Conservation (phyloP, 2,888 invertebrate genomes). For the Cryptus viduatorius region DNA sequence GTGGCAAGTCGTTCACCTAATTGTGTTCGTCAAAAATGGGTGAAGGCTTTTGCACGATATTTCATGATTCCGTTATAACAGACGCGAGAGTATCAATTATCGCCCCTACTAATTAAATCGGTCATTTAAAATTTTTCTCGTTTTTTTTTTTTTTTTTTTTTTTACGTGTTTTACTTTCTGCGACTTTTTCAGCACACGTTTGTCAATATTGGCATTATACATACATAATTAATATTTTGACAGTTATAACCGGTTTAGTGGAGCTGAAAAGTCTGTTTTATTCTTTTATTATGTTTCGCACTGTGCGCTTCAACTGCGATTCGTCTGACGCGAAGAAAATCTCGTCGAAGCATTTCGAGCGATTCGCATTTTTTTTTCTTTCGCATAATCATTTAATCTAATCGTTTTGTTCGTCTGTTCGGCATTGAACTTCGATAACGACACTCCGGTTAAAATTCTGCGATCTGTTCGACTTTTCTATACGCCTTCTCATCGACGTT, state of each 20-base stretch:
- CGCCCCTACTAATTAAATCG: background rate
- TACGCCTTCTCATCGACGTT: background rate
- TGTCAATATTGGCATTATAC: background rate
- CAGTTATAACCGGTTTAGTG: constrained; percentile 39
- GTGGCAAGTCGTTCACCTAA: background rate
- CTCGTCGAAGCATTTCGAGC: background rate
- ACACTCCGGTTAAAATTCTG: background rate
- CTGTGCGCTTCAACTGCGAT: background rate
- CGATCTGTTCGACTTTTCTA: constrained; percentile 11
- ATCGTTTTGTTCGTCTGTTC: constrained; percentile 6
- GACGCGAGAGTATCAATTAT: constrained; percentile 6
- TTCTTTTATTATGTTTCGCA: constrained; percentile 28
- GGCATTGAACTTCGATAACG: constrained; percentile 21
- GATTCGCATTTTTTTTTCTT: constrained; percentile 9
- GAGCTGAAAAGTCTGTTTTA: constrained; percentile 38
- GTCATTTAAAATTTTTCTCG: background rate
- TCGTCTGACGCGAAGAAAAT: background rate
- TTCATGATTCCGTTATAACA: constrained; percentile 14
- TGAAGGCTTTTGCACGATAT: background rate
- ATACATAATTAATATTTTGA: constrained; percentile 16
- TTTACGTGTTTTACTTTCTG: background rate
- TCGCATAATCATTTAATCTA: background rate
- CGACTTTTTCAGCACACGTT: background rate
- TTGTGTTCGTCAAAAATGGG: background rate
- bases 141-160: background rate